Evolutionary conservation across 2,888 invertebrate species (phyloP).

Genomic region (Agrotis exclamationis): DNA sequence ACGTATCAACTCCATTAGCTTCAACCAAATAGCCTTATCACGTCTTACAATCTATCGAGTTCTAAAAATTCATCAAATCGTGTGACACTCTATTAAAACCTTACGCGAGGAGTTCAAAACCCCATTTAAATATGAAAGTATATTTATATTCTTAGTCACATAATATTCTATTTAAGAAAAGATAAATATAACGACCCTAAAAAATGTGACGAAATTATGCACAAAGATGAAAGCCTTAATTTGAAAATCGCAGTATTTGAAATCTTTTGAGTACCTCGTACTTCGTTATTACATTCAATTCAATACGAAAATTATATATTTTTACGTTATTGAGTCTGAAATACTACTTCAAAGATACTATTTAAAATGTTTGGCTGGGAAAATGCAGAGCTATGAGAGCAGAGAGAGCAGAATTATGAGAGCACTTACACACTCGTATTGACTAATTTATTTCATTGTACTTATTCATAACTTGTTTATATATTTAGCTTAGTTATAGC

Average conservation of each 20-base stretch:
- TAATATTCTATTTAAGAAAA: constrained; percentile 14
- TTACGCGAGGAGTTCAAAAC: background rate
- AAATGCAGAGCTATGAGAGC: background rate
- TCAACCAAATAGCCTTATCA: constrained; percentile 2
- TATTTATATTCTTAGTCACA: background rate
- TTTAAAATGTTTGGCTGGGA: background rate
- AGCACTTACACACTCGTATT: background rate
- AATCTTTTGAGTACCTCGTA: constrained; percentile 32
- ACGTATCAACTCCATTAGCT: constrained; percentile 22
- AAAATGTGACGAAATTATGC: constrained; percentile 3
- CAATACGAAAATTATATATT: constrained; percentile 24
- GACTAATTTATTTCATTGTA: background rate
- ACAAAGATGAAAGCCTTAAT: constrained; percentile 32
- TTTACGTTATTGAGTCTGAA: constrained; percentile 17
- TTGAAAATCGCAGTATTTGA: constrained; percentile 34
- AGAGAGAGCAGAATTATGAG: background rate
- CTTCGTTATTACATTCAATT: constrained; percentile 37
- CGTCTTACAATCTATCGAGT: constrained; percentile 15
- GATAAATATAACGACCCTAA: constrained; percentile 8
- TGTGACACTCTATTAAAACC: constrained; percentile 22
- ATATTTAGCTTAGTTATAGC: no score
- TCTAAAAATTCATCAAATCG: constrained; percentile 32
- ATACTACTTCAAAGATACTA: constrained; percentile 16
- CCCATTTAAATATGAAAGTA: background rate
- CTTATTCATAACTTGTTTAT: no score